Conservation (phyloP, 2,888 invertebrate genomes). For the Nasonia oneida region DNA sequence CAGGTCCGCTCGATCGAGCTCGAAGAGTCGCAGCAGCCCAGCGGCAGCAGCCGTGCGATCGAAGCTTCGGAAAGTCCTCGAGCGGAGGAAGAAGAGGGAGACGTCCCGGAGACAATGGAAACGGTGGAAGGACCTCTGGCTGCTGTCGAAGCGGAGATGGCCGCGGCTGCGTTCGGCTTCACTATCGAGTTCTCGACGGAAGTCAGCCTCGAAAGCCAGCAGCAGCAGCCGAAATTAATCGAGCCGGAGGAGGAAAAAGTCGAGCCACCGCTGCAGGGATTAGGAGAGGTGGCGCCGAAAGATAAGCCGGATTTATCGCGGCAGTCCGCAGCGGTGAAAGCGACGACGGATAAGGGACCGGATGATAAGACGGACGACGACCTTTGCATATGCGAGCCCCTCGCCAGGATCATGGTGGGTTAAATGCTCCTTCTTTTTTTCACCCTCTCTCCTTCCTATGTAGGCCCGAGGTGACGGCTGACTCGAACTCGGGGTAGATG, state of each 20-base stretch:
- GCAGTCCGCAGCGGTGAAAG: background rate
- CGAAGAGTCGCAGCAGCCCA: background rate
- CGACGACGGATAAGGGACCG: background rate
- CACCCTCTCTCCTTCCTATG: background rate
- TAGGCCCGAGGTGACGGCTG: background rate
- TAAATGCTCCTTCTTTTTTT: background rate
- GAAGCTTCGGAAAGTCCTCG: background rate
- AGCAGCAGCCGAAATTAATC: background rate
- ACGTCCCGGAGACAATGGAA: background rate
- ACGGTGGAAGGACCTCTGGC: background rate
- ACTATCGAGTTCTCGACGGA: background rate
- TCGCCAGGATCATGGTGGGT: slow-evolving; percentile 13
- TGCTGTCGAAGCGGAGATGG: background rate
- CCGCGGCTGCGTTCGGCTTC: background rate
- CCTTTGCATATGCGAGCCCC: slow-evolving; percentile 34
- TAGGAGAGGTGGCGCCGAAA: slow-evolving; percentile 12
- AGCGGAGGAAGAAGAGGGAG: background rate
- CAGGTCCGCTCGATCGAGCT: slow-evolving; percentile 36
- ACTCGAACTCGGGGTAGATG: background rate
- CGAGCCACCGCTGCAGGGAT: no score
- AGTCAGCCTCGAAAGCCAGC: background rate
- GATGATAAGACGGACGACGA: background rate
- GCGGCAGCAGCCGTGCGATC: background rate
- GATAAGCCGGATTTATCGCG: slow-evolving; percentile 33
- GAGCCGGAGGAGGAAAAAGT: background rate